Evolutionary conservation across 2,797 vertebrate genomes (phyloP), one percentile per base, ranked within the genome.

Genomic region (Liparis tanakae): DNA sequence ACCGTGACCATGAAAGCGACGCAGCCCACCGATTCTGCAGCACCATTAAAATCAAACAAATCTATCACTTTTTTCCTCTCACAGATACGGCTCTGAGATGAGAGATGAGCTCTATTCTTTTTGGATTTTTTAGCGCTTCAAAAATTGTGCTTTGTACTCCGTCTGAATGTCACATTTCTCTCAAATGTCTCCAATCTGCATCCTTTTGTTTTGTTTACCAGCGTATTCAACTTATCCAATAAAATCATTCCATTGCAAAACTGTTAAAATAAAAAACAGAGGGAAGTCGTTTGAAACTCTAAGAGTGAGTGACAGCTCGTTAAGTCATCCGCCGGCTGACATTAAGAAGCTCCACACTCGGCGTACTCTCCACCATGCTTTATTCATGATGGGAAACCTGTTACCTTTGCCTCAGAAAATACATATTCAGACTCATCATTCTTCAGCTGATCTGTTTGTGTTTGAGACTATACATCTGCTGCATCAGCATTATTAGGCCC

Each of bases 31-130:
- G 37, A 57, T 57, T 56, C 34, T 54, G 48, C 22, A 48, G n/a
- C 46, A 10, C 14, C 30, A 61, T 64, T 70, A 8, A 20, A 62
- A 48, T 81, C 70, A 65, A 59, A 79, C 41, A 59, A 44, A 48
- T 55, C 54, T 67, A 54, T 46, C 48, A 56, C 36, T 67, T 44
- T 4, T 6, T 62, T 41, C 13, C 25, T 71, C 36, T 72, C 61
- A 82, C 46, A 55, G 4, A 4, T 15, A 4, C 3, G 7, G 14
- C 50, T 74, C 62, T 51, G 61, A 69, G 63, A 48, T 17, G 8
- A 81, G 30, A 58, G 22, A n/a, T 74, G 17, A 30, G 25, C 25
- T 30, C 4, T 30, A 2, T 30, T 30, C 25, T 2, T 30, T 30
- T 30, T 64, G 10, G 70, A 18, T 50, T 62, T 22, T 59, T 69